Base-by-base conservation (phyloP, 2,888 invertebrate species). In the Lissonota sp. region DNA sequence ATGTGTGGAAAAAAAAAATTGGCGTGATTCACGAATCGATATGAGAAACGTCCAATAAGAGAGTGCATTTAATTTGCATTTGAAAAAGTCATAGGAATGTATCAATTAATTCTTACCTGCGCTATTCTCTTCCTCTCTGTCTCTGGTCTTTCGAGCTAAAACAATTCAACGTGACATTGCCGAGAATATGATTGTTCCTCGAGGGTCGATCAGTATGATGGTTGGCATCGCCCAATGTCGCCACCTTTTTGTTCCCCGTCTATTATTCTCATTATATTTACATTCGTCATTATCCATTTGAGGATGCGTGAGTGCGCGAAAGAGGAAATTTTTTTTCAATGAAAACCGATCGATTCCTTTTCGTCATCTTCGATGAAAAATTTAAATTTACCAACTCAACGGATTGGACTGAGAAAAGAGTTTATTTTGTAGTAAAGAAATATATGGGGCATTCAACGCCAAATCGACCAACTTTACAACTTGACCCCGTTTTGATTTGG, bases 221-320 rank as follows among this genome's bases (percentile, higher is more conserved):
- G 40, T 26, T 37, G 46, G 12, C 60, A 70, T 60, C 70, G 70
- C 58, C 49, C 69, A 70, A 70, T 70, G 69, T 70, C 69, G 53
- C 60, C 16, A 12, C 14, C n/a, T 51, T 60, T 37, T 58, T 6
- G 4, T 5, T 44, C 26, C 42, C 62, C 6, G 16, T 40, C 16
- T 10, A 39, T 66, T 39, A 12, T 69, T 69, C 44, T 57, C 10
- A 6, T 64, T n/a, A 8, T 12, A 51, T 8, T 64, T n/a, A 8
- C 12, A 51, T 8, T 51, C 39, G 12, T 8, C 5, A 66, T 49
- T 57, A 39, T 44, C 37, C n/a, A 26, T 26, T 37, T 12, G 42
- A n/a, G 6, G 16, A 53, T 14, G 14, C 12, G n/a, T 51, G 4
- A n/a, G 26, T n/a, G 42, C 46, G 58, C n/a, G 42, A 58, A n/a